Conservation (phyloP, 2,797 vertebrate species). For the Buceros bicornis region DNA sequence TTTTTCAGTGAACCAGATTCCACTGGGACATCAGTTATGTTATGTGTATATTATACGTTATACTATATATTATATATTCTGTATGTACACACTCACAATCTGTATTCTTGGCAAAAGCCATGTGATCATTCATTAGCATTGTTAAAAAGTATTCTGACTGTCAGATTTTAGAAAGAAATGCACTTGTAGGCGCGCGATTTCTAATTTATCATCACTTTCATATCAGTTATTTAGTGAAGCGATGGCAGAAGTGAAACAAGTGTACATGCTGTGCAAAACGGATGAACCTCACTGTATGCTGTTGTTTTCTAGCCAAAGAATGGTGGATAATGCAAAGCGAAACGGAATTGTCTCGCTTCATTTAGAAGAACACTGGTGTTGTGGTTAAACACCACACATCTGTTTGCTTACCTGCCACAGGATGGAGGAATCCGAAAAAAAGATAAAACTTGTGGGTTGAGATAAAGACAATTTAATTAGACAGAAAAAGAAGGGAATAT, state of each 20-base stretch:
- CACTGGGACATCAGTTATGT: not conserved
- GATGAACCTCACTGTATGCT: not conserved
- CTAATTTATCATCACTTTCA: constrained; percentile 14
- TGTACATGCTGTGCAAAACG: not conserved
- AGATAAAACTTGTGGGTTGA: not conserved
- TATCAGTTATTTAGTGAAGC: constrained; percentile 1
- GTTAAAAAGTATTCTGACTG: not conserved
- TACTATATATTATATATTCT: not conserved
- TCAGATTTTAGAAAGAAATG: not conserved
- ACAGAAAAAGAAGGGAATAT: not conserved
- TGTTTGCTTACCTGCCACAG: not conserved
- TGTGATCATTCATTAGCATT: not conserved
- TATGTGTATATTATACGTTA: not conserved
- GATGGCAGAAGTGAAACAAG: not conserved
- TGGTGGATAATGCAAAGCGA: not conserved
- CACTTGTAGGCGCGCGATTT: not conserved
- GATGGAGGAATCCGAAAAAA: not conserved
- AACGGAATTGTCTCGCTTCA: not conserved
- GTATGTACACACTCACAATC: not conserved
- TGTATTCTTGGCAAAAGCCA: not conserved
- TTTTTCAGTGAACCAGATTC: not conserved
- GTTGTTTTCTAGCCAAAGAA: not conserved
- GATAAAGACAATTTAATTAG: not conserved
- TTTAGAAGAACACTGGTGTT: not conserved
- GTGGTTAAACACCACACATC: not conserved